phyloP scores from a whole-genome alignment of 1,140 invertebrate species.

The Drosophila persimilis region DNA sequence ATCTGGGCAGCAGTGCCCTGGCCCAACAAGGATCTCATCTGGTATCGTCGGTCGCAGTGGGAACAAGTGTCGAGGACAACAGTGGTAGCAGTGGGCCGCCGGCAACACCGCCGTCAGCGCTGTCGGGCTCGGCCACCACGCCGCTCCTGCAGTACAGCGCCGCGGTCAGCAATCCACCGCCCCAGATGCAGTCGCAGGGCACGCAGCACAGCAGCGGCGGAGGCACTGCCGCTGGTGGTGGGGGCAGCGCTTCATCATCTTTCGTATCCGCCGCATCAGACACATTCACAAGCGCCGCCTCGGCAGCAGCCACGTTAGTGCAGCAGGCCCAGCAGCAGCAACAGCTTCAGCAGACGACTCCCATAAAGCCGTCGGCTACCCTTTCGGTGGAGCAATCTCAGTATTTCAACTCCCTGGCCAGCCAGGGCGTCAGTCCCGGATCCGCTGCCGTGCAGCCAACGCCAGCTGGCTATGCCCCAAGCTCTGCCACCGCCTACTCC shows the following conservation, averaged over 20 bases:
- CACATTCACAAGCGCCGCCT: constrained; percentile 77
- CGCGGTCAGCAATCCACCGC: constrained; percentile 75
- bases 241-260: constrained; percentile 33
- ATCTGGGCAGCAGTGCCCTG: constrained; percentile 31
- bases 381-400: constrained; percentile 83
- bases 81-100: constrained; percentile 29
- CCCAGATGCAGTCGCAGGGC: constrained; percentile 57
- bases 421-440: constrained; percentile 65
- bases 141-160: constrained; percentile 76
- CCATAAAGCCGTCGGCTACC: constrained; percentile 74
- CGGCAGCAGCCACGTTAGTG: constrained; percentile 75
- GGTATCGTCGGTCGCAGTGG: too few species aligned
- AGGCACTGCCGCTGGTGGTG: constrained; percentile 21
- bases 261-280: constrained; percentile 58
- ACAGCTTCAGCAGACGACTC: constrained; percentile 65
- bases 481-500: constrained; percentile 38
- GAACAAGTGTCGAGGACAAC: constrained; percentile 34
- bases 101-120: constrained; percentile 41
- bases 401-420: constrained; percentile 83
- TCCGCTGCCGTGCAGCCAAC: constrained; percentile 51
- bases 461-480: constrained; percentile 39
- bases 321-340: constrained; percentile 75
- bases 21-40: constrained; percentile 73
- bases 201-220: constrained; percentile 48
- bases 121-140: constrained; percentile 59